Percentiles rank a stretch among this genome's conserved stretches.
phyloP scores from a whole-genome alignment of 2,888 invertebrate genomes.

The Alentia gelatinosa region DNA sequence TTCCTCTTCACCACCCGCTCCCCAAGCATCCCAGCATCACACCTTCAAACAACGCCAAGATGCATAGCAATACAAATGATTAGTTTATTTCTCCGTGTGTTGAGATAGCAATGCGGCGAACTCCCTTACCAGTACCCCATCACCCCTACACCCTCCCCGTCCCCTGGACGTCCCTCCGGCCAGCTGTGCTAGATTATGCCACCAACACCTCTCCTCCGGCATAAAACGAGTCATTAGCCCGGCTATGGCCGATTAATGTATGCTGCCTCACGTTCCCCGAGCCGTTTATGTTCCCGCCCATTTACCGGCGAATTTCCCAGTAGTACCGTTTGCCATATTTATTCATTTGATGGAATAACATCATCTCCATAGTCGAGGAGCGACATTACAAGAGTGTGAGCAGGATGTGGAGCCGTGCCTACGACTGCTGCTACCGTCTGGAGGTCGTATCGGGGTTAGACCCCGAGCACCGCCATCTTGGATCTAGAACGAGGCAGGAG shows the following conservation, averaged over 20 bases:
- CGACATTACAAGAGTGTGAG: background rate
- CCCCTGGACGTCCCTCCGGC: background rate
- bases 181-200: slow-evolving; percentile 27
- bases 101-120: background rate
- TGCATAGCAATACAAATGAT: background rate
- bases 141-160: background rate
- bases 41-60: background rate
- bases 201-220: background rate
- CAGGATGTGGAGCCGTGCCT: background rate
- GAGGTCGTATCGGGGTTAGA: too few relatives aligned
- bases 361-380: background rate
- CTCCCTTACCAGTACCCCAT: background rate
- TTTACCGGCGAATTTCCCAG: slow-evolving; percentile 48
- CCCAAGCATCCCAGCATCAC: too few relatives aligned
- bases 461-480: too few relatives aligned
- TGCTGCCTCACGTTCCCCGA: slow-evolving; percentile 25
- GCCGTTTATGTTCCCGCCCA: background rate
- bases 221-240: background rate
- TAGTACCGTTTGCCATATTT: slow-evolving; percentile 45
- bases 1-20: too few relatives aligned
- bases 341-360: slow-evolving; percentile 53
- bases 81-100: slow-evolving; percentile 1
- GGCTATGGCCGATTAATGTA: slow-evolving; percentile 12
- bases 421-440: background rate
- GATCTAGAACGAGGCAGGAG: too few relatives aligned